phyloP scores from a whole-genome alignment of 2,797 vertebrate species.

The Alca torda region DNA sequence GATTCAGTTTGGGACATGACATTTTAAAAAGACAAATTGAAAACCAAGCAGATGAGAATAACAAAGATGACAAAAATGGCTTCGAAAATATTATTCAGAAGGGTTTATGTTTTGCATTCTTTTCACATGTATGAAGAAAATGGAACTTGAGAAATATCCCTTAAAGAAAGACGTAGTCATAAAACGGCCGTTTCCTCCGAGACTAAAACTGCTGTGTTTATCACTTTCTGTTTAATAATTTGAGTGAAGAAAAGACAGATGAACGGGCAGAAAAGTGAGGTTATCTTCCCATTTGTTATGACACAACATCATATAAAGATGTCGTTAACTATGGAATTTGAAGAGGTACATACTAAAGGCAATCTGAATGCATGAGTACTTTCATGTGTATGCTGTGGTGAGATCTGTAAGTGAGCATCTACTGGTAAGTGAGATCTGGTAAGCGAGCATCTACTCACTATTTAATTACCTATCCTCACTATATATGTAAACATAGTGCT shows the following conservation, averaged over 20 bases:
- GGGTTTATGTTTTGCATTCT: background rate
- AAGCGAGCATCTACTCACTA: background rate
- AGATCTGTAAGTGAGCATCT: background rate
- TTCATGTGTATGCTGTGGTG: background rate
- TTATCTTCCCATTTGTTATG: background rate
- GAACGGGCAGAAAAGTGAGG: background rate
- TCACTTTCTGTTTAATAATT: slow-evolving; percentile 6
- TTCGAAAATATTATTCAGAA: background rate
- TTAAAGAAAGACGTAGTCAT: background rate
- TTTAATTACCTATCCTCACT: background rate
- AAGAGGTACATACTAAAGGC: background rate
- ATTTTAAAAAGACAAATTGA: slow-evolving; percentile 30
- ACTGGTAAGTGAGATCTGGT: background rate
- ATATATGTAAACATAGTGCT: background rate
- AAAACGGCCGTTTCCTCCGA: background rate
- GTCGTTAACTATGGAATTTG: background rate
- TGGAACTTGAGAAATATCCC: background rate
- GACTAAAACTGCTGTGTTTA: background rate
- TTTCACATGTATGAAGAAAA: background rate
- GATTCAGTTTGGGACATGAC: background rate
- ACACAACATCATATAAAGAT: background rate
- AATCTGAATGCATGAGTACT: background rate
- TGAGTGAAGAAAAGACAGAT: background rate
- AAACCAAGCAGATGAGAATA: slow-evolving; percentile 24
- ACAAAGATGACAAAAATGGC: background rate